phyloP scores from a whole-genome alignment of 2,113 vertebrate genomes.

The Chelonoidis abingdonii region DNA sequence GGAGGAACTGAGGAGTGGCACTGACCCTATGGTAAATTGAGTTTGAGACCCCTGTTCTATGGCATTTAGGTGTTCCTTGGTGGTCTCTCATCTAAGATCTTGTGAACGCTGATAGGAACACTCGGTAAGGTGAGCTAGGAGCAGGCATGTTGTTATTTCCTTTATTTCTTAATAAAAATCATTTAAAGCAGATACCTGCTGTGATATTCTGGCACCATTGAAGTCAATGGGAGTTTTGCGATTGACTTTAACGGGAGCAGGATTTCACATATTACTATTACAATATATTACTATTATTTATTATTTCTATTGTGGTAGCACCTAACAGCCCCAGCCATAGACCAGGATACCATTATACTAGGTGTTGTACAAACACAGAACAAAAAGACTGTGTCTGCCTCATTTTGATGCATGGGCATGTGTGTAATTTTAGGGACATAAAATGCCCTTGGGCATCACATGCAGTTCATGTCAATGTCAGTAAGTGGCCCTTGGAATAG shows the following conservation, averaged over 20 bases:
- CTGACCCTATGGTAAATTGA: too few relatives aligned
- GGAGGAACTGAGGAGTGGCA: too few relatives aligned
- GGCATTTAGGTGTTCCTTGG: not conserved
- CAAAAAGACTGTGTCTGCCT: not conserved
- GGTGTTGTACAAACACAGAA: not conserved
- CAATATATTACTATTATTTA: too few relatives aligned
- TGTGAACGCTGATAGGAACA: not conserved
- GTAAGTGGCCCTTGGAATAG: not conserved
- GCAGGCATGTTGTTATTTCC: not conserved
- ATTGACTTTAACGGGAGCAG: too few relatives aligned
- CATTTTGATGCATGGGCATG: not conserved
- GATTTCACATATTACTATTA: too few relatives aligned
- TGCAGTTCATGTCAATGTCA: not conserved
- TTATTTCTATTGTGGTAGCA: not conserved
- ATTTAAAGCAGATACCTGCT: not conserved
- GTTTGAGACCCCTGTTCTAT: not conserved
- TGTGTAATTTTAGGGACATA: not conserved
- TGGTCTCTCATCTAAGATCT: not conserved
- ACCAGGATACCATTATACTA: not conserved
- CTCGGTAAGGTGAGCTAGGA: not conserved
- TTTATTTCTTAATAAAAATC: not conserved
- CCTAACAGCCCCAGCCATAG: not conserved
- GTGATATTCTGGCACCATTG: too few relatives aligned
- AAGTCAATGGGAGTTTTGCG: too few relatives aligned
- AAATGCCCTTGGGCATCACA: not conserved